Evolutionary conservation across 2,797 vertebrate species (phyloP).

Genomic region (Diplodus sargus): DNA sequence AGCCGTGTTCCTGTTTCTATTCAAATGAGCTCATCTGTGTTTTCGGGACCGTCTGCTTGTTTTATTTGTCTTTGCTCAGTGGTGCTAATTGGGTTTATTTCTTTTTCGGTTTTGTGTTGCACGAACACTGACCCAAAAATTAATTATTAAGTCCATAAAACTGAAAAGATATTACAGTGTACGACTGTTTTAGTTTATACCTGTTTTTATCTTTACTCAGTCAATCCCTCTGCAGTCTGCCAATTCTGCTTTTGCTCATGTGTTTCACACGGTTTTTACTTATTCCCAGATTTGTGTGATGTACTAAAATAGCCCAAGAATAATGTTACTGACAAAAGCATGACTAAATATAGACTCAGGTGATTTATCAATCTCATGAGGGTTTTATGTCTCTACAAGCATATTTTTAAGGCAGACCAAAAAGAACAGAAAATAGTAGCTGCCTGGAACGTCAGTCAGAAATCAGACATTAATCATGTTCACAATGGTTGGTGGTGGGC

Average conservation of each 20-base stretch:
- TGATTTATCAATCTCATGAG: not conserved
- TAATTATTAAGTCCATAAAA: constrained; percentile 13
- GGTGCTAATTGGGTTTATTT: constrained; percentile 17
- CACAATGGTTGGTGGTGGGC: not conserved
- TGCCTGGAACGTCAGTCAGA: not conserved
- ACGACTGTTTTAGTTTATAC: not conserved
- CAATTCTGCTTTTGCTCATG: not conserved
- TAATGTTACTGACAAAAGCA: not conserved
- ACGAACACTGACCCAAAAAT: constrained; percentile 13
- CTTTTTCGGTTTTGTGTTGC: constrained; percentile 30
- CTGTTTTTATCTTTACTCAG: not conserved
- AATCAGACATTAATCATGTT: not conserved
- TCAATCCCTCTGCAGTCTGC: not conserved
- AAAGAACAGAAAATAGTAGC: not conserved
- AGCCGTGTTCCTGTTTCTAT: constrained; percentile 58
- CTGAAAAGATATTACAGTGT: constrained; percentile 2
- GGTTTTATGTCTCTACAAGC: not conserved
- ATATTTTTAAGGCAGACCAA: not conserved
- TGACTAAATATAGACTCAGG: constrained; percentile 22
- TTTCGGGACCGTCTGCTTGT: constrained; percentile 29
- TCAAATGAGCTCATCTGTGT: constrained; percentile 61
- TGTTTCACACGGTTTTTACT: not conserved
- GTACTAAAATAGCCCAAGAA: constrained; percentile 9
- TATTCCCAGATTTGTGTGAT: constrained; percentile 7
- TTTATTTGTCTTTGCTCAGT: constrained; percentile 17